phyloP scores from a whole-genome alignment of 2,113 vertebrate genomes.

The Anoura caudifer region DNA sequence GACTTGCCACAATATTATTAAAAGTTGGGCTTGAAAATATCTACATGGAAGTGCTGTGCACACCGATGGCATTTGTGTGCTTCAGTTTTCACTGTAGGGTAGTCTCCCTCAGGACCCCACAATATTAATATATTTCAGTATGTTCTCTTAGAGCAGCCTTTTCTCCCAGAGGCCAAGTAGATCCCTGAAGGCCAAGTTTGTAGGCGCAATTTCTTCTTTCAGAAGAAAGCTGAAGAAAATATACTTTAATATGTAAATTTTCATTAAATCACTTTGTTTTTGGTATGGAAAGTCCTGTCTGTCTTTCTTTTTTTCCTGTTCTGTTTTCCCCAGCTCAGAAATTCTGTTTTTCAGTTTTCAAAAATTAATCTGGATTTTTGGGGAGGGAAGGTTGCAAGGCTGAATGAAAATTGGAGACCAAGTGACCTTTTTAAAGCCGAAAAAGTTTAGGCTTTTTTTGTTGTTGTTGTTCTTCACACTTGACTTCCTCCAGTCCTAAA shows the following conservation, averaged over 20 bases:
- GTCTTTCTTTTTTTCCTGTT: not conserved
- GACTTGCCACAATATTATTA: not conserved
- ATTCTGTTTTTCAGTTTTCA: not conserved
- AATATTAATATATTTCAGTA: not conserved
- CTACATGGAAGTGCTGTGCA: not conserved
- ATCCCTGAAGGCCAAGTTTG: not conserved
- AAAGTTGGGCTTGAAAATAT: not conserved
- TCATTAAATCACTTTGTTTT: not conserved
- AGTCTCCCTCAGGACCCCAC: not conserved
- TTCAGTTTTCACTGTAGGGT: not conserved
- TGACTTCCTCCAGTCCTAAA: not conserved
- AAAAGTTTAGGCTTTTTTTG: too few relatives aligned
- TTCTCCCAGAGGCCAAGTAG: not conserved
- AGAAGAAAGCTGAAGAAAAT: not conserved
- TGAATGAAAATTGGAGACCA: not conserved
- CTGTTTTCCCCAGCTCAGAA: not conserved
- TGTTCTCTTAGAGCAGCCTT: not conserved
- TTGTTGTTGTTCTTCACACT: too few relatives aligned
- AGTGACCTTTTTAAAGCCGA: not conserved
- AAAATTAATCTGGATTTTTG: not conserved
- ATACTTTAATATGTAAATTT: not conserved
- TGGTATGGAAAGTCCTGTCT: not conserved
- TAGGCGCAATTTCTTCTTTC: too few relatives aligned
- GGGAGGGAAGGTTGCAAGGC: not conserved
- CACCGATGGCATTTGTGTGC: not conserved